Percentiles rank a stretch among this genome's conserved stretches.
These are phyloP conservation scores for Eupeodes luniger DNA, from an alignment of 2,888 invertebrate species.

Conservation along the genomic window DNA sequence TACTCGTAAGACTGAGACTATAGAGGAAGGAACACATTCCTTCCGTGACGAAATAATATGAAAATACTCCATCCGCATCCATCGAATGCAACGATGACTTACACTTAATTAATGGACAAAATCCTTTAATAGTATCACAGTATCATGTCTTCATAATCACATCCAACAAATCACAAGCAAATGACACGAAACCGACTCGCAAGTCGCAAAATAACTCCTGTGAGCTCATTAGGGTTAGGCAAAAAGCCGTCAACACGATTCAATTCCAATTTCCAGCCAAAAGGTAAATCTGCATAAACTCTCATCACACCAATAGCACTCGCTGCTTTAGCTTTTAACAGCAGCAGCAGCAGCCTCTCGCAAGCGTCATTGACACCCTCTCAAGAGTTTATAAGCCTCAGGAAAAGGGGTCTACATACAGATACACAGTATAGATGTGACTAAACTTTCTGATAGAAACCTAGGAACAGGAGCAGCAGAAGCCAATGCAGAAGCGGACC, in stretches of 20 bases:
- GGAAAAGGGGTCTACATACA: neutral
- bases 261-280: slow-evolving; percentile 70
- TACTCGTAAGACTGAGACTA: neutral
- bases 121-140: slow-evolving; percentile 74
- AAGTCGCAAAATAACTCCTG: slow-evolving; percentile 68
- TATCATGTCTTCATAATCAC: slow-evolving; percentile 76
- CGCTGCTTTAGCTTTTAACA: neutral
- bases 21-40: slow-evolving; percentile 38
- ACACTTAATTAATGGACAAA: slow-evolving; percentile 75
- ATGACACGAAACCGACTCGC: slow-evolving; percentile 74
- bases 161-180: slow-evolving; percentile 75
- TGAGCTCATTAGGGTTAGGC: slow-evolving; percentile 75
- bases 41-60: slow-evolving; percentile 74
- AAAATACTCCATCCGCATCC: slow-evolving; percentile 40
- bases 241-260: slow-evolving; percentile 76
- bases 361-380: slow-evolving; percentile 74
- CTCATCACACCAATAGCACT: slow-evolving; percentile 55
- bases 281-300: slow-evolving; percentile 73
- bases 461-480: slow-evolving; percentile 67
- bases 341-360: neutral
- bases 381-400: slow-evolving; percentile 19
- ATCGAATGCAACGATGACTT: slow-evolving; percentile 59
- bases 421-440: neutral
- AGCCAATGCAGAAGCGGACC: slow-evolving; percentile 63
- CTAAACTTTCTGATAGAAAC: neutral